Evolutionary conservation across 2,797 vertebrate species (phyloP).

Genomic region (Poeciliopsis infans): DNA sequence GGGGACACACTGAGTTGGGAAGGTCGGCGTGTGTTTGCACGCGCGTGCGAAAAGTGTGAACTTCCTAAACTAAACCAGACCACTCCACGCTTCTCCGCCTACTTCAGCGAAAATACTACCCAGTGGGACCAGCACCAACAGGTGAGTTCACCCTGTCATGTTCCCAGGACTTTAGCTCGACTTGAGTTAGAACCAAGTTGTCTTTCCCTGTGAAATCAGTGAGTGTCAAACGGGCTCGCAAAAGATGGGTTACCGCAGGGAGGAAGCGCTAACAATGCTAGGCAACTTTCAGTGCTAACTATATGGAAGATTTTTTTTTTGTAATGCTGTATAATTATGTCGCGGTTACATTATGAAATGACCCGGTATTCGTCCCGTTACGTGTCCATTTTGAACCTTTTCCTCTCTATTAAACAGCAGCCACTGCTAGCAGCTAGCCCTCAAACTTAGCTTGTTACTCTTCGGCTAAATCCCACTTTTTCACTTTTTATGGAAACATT

Average conservation of each 20-base stretch:
- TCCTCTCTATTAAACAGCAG: neutral
- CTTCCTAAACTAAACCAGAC: neutral
- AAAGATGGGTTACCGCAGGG: conserved; percentile 36
- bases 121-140: conserved; percentile 6
- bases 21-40: conserved; percentile 43
- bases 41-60: conserved; percentile 8
- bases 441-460: conserved; percentile 42
- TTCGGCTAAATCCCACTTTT: conserved; percentile 2
- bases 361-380: neutral
- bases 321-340: neutral
- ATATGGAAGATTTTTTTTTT: neutral
- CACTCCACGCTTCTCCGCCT: conserved; percentile 15
- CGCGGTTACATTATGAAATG: neutral
- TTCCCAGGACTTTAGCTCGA: neutral
- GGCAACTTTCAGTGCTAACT: conserved; percentile 27
- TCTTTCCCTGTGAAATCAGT: conserved; percentile 37
- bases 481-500: neutral
- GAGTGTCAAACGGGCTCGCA: conserved; percentile 67
- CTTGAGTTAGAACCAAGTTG: conserved; percentile 34
- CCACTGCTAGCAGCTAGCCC: conserved; percentile 27
- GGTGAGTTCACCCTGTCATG: conserved; percentile 53
- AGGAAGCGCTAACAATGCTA: conserved; percentile 58
- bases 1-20: conserved; percentile 48
- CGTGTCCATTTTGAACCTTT: neutral
- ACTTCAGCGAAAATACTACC: conserved; percentile 3